A percentile compares a stretch with the other conserved stretches of the same genome.
phyloP scores from a whole-genome alignment of 1,140 invertebrate genomes.

The Ceratosolen fusciceps region DNA sequence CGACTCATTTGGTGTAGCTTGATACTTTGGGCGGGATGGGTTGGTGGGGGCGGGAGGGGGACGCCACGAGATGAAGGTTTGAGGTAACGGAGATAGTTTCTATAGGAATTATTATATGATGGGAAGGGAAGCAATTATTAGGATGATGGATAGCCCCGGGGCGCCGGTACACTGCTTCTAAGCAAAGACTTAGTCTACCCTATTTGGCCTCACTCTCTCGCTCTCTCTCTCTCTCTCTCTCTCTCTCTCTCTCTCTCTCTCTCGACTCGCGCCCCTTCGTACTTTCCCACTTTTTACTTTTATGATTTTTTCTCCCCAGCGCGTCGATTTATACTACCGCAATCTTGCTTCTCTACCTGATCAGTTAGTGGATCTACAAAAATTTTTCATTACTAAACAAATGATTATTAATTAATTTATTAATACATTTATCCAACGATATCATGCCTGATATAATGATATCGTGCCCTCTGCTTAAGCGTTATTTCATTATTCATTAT shows the following conservation, averaged over 20 bases:
- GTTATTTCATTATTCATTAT: no score
- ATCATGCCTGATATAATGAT: no score
- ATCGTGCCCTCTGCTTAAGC: no score
- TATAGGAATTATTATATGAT: slow-evolving; percentile 69
- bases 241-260: slow-evolving; percentile 1
- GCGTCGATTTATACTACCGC: neutral
- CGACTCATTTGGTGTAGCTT: slow-evolving; percentile 7
- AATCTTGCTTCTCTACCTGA: neutral
- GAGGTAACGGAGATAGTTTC: slow-evolving; percentile 55
- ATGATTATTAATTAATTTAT: no score
- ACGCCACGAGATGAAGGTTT: slow-evolving; percentile 43
- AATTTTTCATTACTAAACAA: no score
- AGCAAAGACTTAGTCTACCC: slow-evolving; percentile 62
- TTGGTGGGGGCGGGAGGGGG: neutral
- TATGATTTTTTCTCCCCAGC: neutral
- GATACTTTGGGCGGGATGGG: neutral
- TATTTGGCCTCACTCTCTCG: slow-evolving; percentile 41
- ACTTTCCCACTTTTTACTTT: neutral
- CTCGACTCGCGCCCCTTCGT: neutral
- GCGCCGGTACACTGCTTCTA: slow-evolving; percentile 64
- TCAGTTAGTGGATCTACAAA: no score
- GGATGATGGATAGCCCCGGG: slow-evolving; percentile 69
- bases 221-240: slow-evolving; percentile 45
- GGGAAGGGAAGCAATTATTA: slow-evolving; percentile 71
- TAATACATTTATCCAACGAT: no score